These are phyloP conservation scores for Hydropsyche tenuis DNA, from an alignment of 1,140 invertebrate species.

Conservation along the genomic window DNA sequence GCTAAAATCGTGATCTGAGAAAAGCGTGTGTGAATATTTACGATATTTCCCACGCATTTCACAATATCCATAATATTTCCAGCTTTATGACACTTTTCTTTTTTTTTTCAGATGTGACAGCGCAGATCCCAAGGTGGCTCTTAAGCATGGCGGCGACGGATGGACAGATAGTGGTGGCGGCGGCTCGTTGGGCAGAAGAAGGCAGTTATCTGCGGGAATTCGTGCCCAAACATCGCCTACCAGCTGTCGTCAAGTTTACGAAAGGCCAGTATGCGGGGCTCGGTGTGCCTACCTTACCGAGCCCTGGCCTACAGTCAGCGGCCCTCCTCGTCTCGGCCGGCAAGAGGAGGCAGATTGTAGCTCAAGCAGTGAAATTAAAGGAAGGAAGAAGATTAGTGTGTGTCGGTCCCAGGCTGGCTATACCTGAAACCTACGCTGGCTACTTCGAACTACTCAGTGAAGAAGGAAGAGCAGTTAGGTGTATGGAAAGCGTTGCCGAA, in stretches of 20 bases:
- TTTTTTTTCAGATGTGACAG: conserved; percentile 49
- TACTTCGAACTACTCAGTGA: conserved; percentile 94
- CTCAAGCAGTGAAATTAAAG: conserved; percentile 90
- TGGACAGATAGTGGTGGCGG: conserved; percentile 83
- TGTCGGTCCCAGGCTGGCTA: conserved; percentile 82
- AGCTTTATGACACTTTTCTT: background rate
- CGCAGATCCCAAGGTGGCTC: conserved; percentile 9
- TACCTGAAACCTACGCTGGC: conserved; percentile 88
- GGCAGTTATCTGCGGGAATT: conserved; percentile 80
- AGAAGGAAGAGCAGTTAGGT: conserved; percentile 86
- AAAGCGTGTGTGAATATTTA: background rate
- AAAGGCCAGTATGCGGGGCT: conserved; percentile 91
- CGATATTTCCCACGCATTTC: background rate
- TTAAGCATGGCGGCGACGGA: conserved; percentile 78
- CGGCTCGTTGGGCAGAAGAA: conserved; percentile 84
- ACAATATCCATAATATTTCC: background rate
- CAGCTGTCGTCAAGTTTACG: conserved; percentile 86
- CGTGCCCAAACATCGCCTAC: conserved; percentile 78
- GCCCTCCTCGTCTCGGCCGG: conserved; percentile 84
- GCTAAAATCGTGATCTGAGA: conserved; percentile 8
- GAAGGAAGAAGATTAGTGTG: conserved; percentile 79
- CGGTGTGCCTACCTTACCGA: conserved; percentile 84
- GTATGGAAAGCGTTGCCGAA: conserved; percentile 87
- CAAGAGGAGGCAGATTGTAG: conserved; percentile 82
- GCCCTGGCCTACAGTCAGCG: conserved; percentile 82